A percentile compares a stretch with the other conserved stretches of the same genome.
Conservation (phyloP, 2,113 vertebrate species). For the Semnornis frantzii region DNA sequence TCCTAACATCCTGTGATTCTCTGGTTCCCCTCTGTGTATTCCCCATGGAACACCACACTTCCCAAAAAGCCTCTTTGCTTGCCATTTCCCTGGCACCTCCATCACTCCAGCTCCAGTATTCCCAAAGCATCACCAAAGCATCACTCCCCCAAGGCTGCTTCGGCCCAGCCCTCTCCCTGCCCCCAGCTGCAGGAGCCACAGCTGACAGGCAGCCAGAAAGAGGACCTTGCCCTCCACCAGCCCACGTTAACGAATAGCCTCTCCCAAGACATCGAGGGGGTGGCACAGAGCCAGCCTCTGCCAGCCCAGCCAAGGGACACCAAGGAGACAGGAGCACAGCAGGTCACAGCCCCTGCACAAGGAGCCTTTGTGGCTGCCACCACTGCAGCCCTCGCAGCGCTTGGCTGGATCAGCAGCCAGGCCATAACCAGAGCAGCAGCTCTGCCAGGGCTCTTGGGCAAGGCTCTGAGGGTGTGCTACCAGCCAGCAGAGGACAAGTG, state of each 20-base stretch:
- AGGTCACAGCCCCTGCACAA: not conserved
- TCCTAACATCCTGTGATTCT: no score
- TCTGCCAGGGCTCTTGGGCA: not conserved
- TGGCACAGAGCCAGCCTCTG: constrained; percentile 51
- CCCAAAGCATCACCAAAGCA: no score
- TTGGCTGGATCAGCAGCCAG: not conserved
- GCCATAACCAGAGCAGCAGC: not conserved
- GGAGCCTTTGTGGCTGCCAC: constrained; percentile 15
- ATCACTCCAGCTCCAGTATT: not conserved
- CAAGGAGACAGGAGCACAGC: not conserved
- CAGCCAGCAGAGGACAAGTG: not conserved
- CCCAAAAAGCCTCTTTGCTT: constrained; percentile 13
- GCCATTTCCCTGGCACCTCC: not conserved
- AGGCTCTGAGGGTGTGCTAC: not conserved
- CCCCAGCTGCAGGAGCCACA: not conserved
- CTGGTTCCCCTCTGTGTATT: not conserved
- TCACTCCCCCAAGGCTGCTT: not conserved
- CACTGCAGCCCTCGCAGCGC: not conserved
- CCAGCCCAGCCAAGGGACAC: not conserved
- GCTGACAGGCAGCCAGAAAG: not conserved
- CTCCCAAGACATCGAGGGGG: constrained; percentile 19
- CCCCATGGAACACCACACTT: not conserved
- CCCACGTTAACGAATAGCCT: not conserved
- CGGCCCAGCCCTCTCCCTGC: not conserved
- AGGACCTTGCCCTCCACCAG: not conserved